Evolutionary conservation across 1,140 invertebrate genomes (phyloP), one percentile per base, ranked within the genome.

Genomic region (Odontomachus brunneus): DNA sequence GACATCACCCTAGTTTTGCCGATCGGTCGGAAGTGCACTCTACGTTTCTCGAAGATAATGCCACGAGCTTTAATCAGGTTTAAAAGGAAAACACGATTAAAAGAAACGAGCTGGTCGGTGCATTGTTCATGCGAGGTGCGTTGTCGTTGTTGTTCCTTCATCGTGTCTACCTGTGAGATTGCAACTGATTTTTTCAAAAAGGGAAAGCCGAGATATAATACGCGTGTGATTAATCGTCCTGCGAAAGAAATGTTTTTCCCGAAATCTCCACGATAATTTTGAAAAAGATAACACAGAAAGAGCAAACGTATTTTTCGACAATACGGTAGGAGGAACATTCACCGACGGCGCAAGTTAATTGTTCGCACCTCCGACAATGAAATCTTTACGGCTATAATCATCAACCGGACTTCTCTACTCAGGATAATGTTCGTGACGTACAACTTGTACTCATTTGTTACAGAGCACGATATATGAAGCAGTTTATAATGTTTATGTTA

Each of bases 401-500:
- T 44, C 66, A 66, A 66, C 26, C 53, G 62, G 3, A 66, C 44
- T 63, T 63, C 17, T 44, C 9, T 44, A 63, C 74, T 66, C n/a
- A 66, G 62, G 19, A 76, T 66, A 29, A 66, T 55, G n/a, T 66
- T 76, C 38, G 19, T 75, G 53, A 76, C 19, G 66, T 76, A 44
- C 9, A 0, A n/a, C 15, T 66, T 76, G 38, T 44, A 44, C 38
- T 76, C 49, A 33, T 76, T 76, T 76, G 29, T 76, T 66, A 38
- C 74, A 66, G 48, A 76, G 60, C 73, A 75, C 57, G 24, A 33
- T 55, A 55, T 22, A 11, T 22, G 53, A 66, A 76, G 15, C 19
- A 65, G 33, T 53, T 65, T 44, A 11, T 44, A 57, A 57, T 62
- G 3, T 84, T 83, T 74, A 38, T 15, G 66, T 51, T 38, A 81